phyloP scores from a whole-genome alignment of 1,140 invertebrate genomes.

The Drosophila pseudoobscura region DNA sequence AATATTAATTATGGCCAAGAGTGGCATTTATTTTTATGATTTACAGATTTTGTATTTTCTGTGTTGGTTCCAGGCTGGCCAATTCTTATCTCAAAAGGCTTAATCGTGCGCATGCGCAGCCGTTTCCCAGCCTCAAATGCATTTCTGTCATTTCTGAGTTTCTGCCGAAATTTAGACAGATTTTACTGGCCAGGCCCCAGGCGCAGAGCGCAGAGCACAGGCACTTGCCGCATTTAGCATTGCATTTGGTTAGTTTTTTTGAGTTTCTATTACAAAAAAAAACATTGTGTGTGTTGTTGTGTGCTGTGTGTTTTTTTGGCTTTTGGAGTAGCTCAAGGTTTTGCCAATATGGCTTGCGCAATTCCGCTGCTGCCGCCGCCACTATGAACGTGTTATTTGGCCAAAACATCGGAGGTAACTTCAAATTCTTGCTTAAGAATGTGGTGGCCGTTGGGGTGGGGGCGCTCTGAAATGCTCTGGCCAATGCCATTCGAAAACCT shows the following conservation, averaged over 20 bases:
- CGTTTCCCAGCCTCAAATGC: constrained; percentile 29
- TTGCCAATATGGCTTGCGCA: constrained; percentile 67
- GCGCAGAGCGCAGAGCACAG: not conserved
- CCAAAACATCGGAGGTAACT: constrained; percentile 56
- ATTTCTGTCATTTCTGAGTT: constrained; percentile 58
- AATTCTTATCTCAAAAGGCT: constrained; percentile 29
- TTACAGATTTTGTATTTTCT: too few relatives aligned
- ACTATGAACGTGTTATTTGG: constrained; percentile 69
- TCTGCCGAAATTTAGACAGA: constrained; percentile 49
- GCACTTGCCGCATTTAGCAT: constrained; percentile 16
- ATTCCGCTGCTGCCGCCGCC: constrained; percentile 41
- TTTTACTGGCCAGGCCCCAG: constrained; percentile 58
- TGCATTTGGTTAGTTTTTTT: constrained; percentile 27
- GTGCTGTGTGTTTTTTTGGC: constrained; percentile 40
- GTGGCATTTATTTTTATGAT: too few relatives aligned
- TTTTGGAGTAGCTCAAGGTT: constrained; percentile 76
- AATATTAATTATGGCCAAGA: too few relatives aligned
- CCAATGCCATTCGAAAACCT: constrained; percentile 51
- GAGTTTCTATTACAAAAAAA: too few relatives aligned
- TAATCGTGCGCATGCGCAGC: constrained; percentile 33
- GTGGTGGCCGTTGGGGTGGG: constrained; percentile 53
- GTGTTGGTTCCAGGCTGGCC: not conserved
- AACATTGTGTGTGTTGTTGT: not conserved
- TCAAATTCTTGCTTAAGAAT: constrained; percentile 69
- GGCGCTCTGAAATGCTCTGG: constrained; percentile 21